Evolutionary conservation across 2,797 vertebrate species (phyloP).

Genomic region (Pteropus rufus): DNA sequence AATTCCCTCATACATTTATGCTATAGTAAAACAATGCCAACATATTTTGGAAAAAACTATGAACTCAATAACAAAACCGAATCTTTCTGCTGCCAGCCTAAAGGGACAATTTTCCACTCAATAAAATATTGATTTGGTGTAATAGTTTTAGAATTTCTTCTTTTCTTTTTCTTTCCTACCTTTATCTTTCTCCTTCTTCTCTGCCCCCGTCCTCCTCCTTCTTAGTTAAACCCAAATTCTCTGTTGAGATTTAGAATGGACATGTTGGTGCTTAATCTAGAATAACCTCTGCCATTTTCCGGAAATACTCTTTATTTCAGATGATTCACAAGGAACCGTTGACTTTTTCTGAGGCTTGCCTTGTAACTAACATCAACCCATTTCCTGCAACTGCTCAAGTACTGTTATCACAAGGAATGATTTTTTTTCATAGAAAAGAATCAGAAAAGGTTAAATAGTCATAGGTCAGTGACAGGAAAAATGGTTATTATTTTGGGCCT

Average conservation of each 20-base stretch:
- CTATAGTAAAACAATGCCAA: neutral
- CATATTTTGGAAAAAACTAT: neutral
- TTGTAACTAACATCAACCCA: neutral
- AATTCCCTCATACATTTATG: neutral
- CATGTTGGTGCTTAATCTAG: neutral
- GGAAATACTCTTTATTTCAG: conserved; percentile 8
- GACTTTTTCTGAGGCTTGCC: neutral
- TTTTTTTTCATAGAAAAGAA: conserved; percentile 9
- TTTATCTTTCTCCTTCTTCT: neutral
- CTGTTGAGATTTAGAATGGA: neutral
- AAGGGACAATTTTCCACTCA: neutral
- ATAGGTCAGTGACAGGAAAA: neutral
- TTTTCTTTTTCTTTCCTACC: neutral
- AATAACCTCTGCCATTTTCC: neutral
- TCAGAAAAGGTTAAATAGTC: neutral
- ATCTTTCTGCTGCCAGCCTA: neutral
- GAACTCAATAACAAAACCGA: neutral
- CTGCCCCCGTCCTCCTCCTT: neutral
- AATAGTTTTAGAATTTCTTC: neutral
- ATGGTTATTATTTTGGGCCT: neutral
- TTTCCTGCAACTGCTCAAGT: neutral
- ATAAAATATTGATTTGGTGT: neutral
- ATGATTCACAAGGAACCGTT: neutral
- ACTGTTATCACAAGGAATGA: neutral
- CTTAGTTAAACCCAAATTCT: neutral